Conservation (phyloP, 2,113 vertebrate species). For the Arvicanthis niloticus region DNA sequence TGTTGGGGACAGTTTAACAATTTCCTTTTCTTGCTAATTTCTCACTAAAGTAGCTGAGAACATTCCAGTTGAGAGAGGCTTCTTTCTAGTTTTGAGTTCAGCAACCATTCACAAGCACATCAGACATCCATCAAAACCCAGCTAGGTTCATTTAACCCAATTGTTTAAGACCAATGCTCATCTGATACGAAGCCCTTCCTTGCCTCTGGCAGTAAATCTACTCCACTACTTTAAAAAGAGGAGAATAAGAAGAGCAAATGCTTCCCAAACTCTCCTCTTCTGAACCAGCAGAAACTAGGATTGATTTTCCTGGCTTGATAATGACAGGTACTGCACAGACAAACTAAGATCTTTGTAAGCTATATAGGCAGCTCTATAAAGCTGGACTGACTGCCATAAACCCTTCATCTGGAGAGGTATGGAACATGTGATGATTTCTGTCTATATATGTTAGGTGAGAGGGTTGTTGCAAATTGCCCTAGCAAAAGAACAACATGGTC, state of each 20-base stretch:
- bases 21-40: slow-evolving; percentile 34
- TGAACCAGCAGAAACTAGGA: slow-evolving; percentile 26
- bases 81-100: slow-evolving; percentile 24
- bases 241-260: not conserved
- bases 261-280: not conserved
- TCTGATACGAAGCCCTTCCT: slow-evolving; percentile 39
- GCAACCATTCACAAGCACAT: not conserved
- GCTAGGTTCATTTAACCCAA: slow-evolving; percentile 59
- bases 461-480: slow-evolving; percentile 39
- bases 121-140: slow-evolving; percentile 53
- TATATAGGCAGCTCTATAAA: not conserved
- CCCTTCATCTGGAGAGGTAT: slow-evolving; percentile 14
- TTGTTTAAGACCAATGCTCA: slow-evolving; percentile 59
- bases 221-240: not conserved
- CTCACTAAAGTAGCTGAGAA: not conserved
- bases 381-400: not conserved
- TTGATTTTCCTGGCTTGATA: slow-evolving; percentile 53
- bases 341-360: slow-evolving; percentile 47
- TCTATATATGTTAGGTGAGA: slow-evolving; percentile 12
- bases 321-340: not conserved
- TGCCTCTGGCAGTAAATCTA: slow-evolving; percentile 57
- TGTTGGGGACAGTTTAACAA: not conserved
- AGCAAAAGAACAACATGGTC: not conserved
- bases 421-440: slow-evolving; percentile 36
- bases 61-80: not conserved